A percentile compares a stretch with the other conserved stretches of the same genome.
Evolutionary conservation across 2,888 invertebrate genomes (phyloP).

Genomic region (Trichopria drosophilae): DNA sequence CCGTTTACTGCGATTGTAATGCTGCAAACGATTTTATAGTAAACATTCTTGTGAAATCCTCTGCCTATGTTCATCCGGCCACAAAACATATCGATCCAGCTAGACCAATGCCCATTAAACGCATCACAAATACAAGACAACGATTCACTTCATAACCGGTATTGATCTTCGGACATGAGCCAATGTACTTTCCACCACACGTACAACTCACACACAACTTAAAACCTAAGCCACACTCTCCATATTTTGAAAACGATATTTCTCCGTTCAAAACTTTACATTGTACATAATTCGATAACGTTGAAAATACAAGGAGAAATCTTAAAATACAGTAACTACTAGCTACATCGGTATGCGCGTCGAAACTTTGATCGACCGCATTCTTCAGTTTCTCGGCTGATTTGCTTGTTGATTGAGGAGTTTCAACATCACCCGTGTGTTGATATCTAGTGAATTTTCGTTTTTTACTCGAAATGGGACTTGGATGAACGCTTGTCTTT

Average conservation of each 20-base stretch:
- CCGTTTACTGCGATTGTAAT: not conserved
- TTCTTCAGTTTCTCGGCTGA: conserved; percentile 1
- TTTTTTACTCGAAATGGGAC: not conserved
- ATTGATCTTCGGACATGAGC: conserved; percentile 30
- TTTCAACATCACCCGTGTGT: not conserved
- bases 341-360: not conserved
- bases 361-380: not conserved
- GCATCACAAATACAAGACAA: conserved; percentile 8
- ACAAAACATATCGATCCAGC: not conserved
- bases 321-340: conserved; percentile 4
- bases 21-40: not conserved
- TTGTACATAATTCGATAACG: conserved; percentile 16
- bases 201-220: conserved; percentile 29
- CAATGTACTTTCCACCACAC: conserved; percentile 28
- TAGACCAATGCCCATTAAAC: not conserved
- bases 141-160: conserved; percentile 34
- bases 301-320: conserved; percentile 14
- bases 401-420: not conserved
- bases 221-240: conserved; percentile 28
- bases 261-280: conserved; percentile 30
- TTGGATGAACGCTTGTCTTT: not conserved
- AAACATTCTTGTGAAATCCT: not conserved
- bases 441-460: not conserved
- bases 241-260: conserved; percentile 27
- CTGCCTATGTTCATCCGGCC: not conserved